Evolutionary conservation across 2,113 vertebrate genomes (phyloP), one percentile per base, ranked within the genome.

Genomic region (Toxotes jaculatrix): DNA sequence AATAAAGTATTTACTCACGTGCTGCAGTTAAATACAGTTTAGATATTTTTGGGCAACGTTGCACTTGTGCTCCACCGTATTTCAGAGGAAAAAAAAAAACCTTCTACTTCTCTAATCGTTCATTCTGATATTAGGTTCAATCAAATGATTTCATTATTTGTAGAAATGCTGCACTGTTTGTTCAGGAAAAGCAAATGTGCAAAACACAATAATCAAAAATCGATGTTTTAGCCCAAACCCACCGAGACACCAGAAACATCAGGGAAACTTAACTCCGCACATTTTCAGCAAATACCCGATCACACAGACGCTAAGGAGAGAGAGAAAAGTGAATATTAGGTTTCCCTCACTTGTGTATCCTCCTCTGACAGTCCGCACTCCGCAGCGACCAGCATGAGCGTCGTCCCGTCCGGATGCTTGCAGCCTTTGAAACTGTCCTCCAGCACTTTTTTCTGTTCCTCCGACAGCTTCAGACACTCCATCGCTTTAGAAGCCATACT

Each of bases 331-430:
- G 27, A 27, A 27, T 27, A 27, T 27, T 27, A 27, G 27, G 27
- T 27, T 27, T 27, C 0, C 38, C 95, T 91, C 83, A 96, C 95
- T 31, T 70, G 64, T 0, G 94, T 93, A 1, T 94, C 90, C 76
- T 88, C 80, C 87, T 93, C 94, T 9, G 93, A 77, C 63, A 95
- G 91, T 7, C 94, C 95, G 71, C 90, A 93, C 84, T 96, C 95
- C 0, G 94, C 94, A 0, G 95, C 93, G 64, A 96, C 90, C 90
- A 96, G 21, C 93, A 94, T 93, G 65, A 95, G 91, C 59, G 91
- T 90, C 42, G 91, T 79, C 0, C 27, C 87, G 42, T 95, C 94
- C 42, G 95, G 95, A 51, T 93, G 74, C 56, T 78, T 92, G 83
- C 60, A 87, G 14, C 82, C 82, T 67, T 84, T 85, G 79, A 95